A percentile compares a stretch with the other conserved stretches of the same genome.
phyloP scores from a whole-genome alignment of 1,140 invertebrate genomes.

The Manduca sexta region DNA sequence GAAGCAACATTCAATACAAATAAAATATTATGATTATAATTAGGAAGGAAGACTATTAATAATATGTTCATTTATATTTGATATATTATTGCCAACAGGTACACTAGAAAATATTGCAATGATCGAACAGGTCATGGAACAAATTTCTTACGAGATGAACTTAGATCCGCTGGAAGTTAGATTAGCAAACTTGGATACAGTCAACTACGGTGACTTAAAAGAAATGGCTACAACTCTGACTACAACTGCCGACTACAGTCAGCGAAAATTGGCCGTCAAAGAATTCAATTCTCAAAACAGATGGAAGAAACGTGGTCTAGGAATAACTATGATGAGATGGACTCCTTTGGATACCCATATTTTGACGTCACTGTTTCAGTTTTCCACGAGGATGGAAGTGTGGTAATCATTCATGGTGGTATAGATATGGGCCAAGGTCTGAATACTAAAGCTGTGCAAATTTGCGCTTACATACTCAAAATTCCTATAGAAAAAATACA shows the following conservation, averaged over 20 bases:
- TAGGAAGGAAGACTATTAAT: too few species aligned
- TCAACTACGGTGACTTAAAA: constrained; percentile 39
- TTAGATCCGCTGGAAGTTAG: constrained; percentile 82
- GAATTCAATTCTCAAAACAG: constrained; percentile 80
- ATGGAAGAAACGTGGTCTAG: constrained; percentile 84
- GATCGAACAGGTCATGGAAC: constrained; percentile 88
- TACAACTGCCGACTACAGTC: neutral
- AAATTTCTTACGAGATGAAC: constrained; percentile 79
- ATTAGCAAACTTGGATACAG: constrained; percentile 75
- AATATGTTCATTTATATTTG: too few species aligned
- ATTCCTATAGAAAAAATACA: constrained; percentile 78
- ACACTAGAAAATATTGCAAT: constrained; percentile 77
- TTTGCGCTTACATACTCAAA: constrained; percentile 79
- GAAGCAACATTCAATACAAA: too few species aligned
- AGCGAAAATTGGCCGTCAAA: neutral
- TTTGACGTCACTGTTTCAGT: constrained; percentile 79
- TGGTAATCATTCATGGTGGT: constrained; percentile 83
- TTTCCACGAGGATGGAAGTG: constrained; percentile 83
- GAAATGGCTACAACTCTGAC: constrained; percentile 5
- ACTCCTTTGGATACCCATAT: constrained; percentile 63
- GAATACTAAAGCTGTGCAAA: constrained; percentile 82
- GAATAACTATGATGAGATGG: constrained; percentile 79
- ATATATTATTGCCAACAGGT: too few species aligned
- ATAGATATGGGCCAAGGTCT: constrained; percentile 91
- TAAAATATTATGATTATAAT: too few species aligned